Base-by-base conservation (phyloP, 2,797 vertebrate species). In the Astyanax mexicanus region DNA sequence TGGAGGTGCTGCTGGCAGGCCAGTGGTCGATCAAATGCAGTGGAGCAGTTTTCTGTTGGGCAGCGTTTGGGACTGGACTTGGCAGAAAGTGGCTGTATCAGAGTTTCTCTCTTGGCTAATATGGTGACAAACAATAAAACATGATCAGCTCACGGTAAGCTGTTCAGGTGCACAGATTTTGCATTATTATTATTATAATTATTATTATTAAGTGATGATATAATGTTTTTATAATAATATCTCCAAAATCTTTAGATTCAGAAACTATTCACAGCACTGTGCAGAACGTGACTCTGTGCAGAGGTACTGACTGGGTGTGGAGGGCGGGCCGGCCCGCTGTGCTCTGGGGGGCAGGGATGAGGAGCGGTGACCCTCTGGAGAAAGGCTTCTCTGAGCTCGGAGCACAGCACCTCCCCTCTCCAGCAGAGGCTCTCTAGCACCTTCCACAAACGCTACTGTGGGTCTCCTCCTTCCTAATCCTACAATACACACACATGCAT, bases 1-100 rank as follows among this genome's bases (percentile, higher is more conserved):
- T 82, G 80, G 72, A 75, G 27, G 21, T 49, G 49, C 79, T 88
- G 75, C 15, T 93, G 93, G 86, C 87, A 91, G 35, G 92, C 92
- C 84, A 96, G 88, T 54, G 91, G 86, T 78, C 95, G 93, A 79
- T 94, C 96, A 45, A 99, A 96, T 6, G 95, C 97, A 2, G 95
- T 96, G 81, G 98, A 99, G 80, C 95, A 89, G 83, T 99, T 99
- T 84, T 99, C 97, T 10, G 92, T 92, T 0, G 98, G 98, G 83
- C 95, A 96, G 74, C 97, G 93, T 88, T 99, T 99, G 0, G 98
- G 98, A 77, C 98, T 99, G 83, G 95, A 97, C 42, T 93, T 96
- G 25, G 95, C 94, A 5, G 95, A 95, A 75, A 94, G 76, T 0
- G 96, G 95, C 37, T 83, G 88, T 67, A 98, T 82, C 85, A 99